Evolutionary conservation across 2,113 vertebrate species (phyloP), one percentile per base, ranked within the genome.

Genomic region (Strix aluco): DNA sequence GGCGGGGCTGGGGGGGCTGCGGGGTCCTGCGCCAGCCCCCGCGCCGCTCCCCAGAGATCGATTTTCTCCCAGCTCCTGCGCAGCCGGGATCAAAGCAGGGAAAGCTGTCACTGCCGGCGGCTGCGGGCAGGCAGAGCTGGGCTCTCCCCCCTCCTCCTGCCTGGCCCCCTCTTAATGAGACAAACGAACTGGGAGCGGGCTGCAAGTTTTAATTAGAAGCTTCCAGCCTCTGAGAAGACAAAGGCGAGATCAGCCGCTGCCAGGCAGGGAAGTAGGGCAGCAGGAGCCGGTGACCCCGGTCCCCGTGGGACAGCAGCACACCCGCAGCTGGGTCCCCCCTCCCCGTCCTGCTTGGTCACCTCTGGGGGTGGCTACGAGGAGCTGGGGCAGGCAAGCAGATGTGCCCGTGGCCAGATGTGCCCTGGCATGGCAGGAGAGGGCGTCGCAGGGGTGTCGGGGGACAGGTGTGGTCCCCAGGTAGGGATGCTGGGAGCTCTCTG

Each of bases 191-290:
- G 23, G 15, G 82, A 95, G 66, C 22, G 0, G 63, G 55, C 70
- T 88, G 92, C 36, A 85, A 90, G 92, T 62, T 96, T 86, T 93
- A 92, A 94, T 84, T 94, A 82, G 88, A 49, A 94, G 77, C 95
- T 92, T 63, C 69, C 87, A 91, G 89, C 32, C 87, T 81, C 11
- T 1, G 16, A 40, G 58, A 83, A 81, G 74, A 65, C 78, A 78
- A 83, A 95, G 81, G 77, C 19, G 21, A 86, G 73, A 51, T 22
- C 6, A 26, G 84, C 22, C 2, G 9, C 81, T 86, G 80, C 11
- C 42, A 32, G 40, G 84, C 66, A 32, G 80, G 49, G 52, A 81
- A 84, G 82, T 61, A 67, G 85, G 69, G 34, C 93, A 34, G 85
- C 27, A 61, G 57, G 14, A 88, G 79, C 22, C 0, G 11, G 16